A percentile compares a stretch with the other conserved stretches of the same genome.
phyloP scores from a whole-genome alignment of 2,113 vertebrate genomes.

The Chaetodon auriga region DNA sequence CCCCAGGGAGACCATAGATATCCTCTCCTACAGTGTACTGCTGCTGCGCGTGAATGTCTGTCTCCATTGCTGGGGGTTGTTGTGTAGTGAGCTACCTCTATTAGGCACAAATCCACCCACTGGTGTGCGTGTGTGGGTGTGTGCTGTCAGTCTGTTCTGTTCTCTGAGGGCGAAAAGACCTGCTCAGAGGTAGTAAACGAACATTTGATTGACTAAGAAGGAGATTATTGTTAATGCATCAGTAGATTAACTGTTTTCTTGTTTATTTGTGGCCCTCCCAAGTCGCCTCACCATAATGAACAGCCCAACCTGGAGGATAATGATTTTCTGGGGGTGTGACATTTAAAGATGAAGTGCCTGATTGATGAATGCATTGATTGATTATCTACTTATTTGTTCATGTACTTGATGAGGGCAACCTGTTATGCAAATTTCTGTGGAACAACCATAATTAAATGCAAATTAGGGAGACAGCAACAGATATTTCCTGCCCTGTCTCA shows the following conservation, averaged over 20 bases:
- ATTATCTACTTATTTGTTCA: conserved; percentile 78
- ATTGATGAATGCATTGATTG: conserved; percentile 78
- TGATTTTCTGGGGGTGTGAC: conserved; percentile 67
- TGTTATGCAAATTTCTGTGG: conserved; percentile 73
- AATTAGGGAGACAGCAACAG: conserved; percentile 63
- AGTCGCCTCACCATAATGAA: conserved; percentile 52
- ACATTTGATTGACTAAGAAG: conserved; percentile 69
- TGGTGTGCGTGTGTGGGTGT: conserved; percentile 67
- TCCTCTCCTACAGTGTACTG: conserved; percentile 54
- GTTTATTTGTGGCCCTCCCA: conserved; percentile 58
- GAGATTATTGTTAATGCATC: conserved; percentile 66
- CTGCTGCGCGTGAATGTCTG: conserved; percentile 61
- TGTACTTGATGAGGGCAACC: conserved; percentile 73
- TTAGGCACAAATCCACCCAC: conserved; percentile 76
- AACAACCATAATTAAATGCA: conserved; percentile 78
- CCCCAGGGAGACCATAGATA: conserved; percentile 77
- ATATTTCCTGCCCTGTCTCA: conserved; percentile 56
- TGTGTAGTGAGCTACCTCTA: conserved; percentile 74
- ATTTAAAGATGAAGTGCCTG: conserved; percentile 75
- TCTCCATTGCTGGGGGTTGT: conserved; percentile 66
- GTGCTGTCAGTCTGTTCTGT: conserved; percentile 71
- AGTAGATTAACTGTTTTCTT: conserved; percentile 63
- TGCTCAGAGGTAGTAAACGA: conserved; percentile 65
- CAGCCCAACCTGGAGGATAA: conserved; percentile 52
- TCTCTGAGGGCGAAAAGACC: conserved; percentile 62